Evolutionary conservation across 2,113 vertebrate species (phyloP), one percentile per base, ranked within the genome.

Genomic region (Heptranchias perlo): DNA sequence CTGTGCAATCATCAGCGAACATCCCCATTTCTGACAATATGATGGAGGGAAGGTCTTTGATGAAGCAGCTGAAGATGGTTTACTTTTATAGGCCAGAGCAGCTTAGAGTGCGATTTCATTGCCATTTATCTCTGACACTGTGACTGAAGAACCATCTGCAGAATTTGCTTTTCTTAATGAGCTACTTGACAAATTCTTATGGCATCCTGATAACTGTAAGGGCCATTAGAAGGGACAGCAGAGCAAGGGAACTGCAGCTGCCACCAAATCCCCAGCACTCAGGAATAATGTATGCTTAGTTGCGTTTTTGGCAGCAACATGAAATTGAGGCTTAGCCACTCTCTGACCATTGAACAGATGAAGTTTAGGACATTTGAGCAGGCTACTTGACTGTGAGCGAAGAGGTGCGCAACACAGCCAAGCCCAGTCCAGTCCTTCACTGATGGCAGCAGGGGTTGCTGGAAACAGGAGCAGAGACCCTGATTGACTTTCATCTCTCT

Each of bases 91-190:
- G 65, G 28, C 65, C 35, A 31, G 47, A 47, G 47, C 10, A 69
- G 23, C 64, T 47, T 69, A 47, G 62, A 47, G 25, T 49, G 10
- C 67, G 44, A 49, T 67, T 94, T 49, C 44, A 69, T 95, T 35
- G 2, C 11, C 44, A 16, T 95, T 49, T 69, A 31, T 69, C 94
- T 69, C 44, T 73, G 44, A 4, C 47, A 69, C 44, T 58, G 52
- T 54, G 31, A 91, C 39, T 52, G 64, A 47, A 91, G 61, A 7
- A 28, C 87, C 21, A 62, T 52, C 44, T 73, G 64, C 28, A 7
- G 25, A 35, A 95, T 73, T 95, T 69, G 6, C n/a, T 25, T 95
- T 69, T 95, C 65, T 47, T 95, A 95, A 95, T 28, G 14, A 69
- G 94, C 94, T 28, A 67, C 44, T 52, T 95, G 25, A 69, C 47